Percentiles rank a stretch among this genome's conserved stretches.
These are phyloP conservation scores for Drosophila funebris DNA, from an alignment of 1,140 invertebrate species.

Conservation along the genomic window DNA sequence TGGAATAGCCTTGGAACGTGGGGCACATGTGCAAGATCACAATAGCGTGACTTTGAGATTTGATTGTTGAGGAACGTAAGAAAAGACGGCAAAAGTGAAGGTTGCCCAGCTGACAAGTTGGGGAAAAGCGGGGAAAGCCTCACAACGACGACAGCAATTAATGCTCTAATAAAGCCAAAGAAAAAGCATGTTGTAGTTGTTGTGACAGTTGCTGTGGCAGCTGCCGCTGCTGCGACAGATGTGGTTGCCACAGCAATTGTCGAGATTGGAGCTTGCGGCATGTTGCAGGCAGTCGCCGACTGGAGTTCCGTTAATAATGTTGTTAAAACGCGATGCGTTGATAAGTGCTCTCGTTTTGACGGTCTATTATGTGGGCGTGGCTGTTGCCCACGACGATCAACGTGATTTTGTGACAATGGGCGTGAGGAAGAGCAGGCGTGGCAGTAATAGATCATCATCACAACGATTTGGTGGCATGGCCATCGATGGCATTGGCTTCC, in stretches of 20 bases:
- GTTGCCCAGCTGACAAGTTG: slow-evolving; percentile 51
- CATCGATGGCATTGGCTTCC: slow-evolving; percentile 51
- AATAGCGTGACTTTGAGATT: slow-evolving; percentile 70
- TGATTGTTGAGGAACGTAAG: slow-evolving; percentile 37
- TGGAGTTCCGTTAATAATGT: slow-evolving; percentile 82
- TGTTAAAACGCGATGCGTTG: slow-evolving; percentile 66
- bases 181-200: slow-evolving; percentile 45
- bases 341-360: slow-evolving; percentile 74
- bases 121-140: slow-evolving; percentile 41
- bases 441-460: slow-evolving; percentile 3
- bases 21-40: slow-evolving; percentile 53
- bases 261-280: slow-evolving; percentile 4
- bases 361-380: slow-evolving; percentile 72
- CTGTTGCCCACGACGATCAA: slow-evolving; percentile 16
- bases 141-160: slow-evolving; percentile 68
- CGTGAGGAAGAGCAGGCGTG: slow-evolving; percentile 46
- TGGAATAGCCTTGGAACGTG: not conserved
- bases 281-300: slow-evolving; percentile 53
- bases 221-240: slow-evolving; percentile 7
- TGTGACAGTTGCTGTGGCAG: slow-evolving; percentile 4
- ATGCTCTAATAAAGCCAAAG: slow-evolving; percentile 82
- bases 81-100: slow-evolving; percentile 76
- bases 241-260: slow-evolving; percentile 37
- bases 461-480: slow-evolving; percentile 48
- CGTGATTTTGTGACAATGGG: slow-evolving; percentile 68